phyloP scores from a whole-genome alignment of 2,797 vertebrate species.

The Gobionotothen gibberifrons region DNA sequence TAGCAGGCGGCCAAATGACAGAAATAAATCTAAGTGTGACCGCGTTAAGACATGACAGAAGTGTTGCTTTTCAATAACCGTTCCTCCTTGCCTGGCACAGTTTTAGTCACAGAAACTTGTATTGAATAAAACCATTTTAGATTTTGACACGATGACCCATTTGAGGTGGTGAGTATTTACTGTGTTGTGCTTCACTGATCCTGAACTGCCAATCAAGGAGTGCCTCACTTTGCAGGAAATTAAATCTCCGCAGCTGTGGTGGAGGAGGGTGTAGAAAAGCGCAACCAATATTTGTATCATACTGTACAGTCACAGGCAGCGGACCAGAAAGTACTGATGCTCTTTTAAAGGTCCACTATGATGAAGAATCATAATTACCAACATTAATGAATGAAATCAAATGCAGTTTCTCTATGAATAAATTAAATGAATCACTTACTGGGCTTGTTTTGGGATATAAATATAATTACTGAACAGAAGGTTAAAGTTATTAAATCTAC shows the following conservation, averaged over 20 bases:
- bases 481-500: slow-evolving; percentile 38
- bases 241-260: slow-evolving; percentile 43
- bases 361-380: slow-evolving; percentile 14
- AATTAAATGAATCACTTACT: slow-evolving; percentile 15
- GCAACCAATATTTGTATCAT: slow-evolving; percentile 31
- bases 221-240: slow-evolving; percentile 24
- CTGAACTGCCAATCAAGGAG: slow-evolving; percentile 61
- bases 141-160: slow-evolving; percentile 39
- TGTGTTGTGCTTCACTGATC: slow-evolving; percentile 42
- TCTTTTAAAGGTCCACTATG: slow-evolving; percentile 41
- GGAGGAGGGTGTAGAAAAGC: slow-evolving; percentile 53
- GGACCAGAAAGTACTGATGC: slow-evolving; percentile 32
- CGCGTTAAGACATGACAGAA: slow-evolving; percentile 7
- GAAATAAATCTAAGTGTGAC: slow-evolving; percentile 16
- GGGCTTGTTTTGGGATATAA: background rate
- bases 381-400: background rate
- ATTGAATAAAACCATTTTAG: slow-evolving; percentile 23
- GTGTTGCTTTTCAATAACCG: slow-evolving; percentile 13
- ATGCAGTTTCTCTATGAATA: background rate
- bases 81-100: background rate
- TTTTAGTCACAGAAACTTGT: slow-evolving; percentile 7
- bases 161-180: slow-evolving; percentile 40
- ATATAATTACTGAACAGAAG: slow-evolving; percentile 13
- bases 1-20: slow-evolving; percentile 16
- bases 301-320: slow-evolving; percentile 28